Percentiles rank a stretch among this genome's conserved stretches.
Conservation (phyloP, 2,888 invertebrate genomes). For the Poecilus cupreus region DNA sequence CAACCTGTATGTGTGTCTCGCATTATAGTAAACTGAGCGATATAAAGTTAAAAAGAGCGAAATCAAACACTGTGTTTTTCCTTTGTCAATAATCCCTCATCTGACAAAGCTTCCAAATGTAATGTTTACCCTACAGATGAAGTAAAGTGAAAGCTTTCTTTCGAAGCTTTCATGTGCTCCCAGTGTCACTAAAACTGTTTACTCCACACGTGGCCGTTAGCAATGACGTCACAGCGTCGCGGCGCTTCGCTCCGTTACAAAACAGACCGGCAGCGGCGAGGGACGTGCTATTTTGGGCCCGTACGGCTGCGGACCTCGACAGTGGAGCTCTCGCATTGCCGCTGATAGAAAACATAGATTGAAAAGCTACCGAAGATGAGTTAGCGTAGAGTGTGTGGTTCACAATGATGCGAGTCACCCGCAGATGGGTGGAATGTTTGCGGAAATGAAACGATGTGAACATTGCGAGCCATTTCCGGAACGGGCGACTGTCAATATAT, state of each 20-base stretch:
- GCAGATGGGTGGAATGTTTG: not conserved
- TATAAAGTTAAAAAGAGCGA: no score
- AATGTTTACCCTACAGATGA: not conserved
- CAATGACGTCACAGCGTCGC: conserved; percentile 37
- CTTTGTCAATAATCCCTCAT: not conserved
- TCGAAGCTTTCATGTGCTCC: not conserved
- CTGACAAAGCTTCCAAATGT: not conserved
- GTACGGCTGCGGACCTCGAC: conserved; percentile 39
- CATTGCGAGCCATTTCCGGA: not conserved
- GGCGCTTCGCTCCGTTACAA: conserved; percentile 36
- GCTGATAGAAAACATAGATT: not conserved
- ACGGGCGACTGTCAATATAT: not conserved
- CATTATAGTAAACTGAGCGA: no score
- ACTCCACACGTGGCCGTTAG: not conserved
- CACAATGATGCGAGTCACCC: not conserved
- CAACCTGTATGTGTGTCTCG: no score
- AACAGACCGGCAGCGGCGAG: conserved; percentile 51
- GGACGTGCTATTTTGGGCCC: conserved; percentile 56
- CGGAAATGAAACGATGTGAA: not conserved
- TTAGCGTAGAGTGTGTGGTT: not conserved
- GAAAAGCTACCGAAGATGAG: not conserved
- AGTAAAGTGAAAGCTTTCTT: no score
- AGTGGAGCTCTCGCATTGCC: conserved; percentile 16
- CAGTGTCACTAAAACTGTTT: conserved; percentile 51
- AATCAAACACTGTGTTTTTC: no score